Base-by-base conservation (phyloP, 2,113 vertebrate genomes). In the Cyanocitta stelleri region DNA sequence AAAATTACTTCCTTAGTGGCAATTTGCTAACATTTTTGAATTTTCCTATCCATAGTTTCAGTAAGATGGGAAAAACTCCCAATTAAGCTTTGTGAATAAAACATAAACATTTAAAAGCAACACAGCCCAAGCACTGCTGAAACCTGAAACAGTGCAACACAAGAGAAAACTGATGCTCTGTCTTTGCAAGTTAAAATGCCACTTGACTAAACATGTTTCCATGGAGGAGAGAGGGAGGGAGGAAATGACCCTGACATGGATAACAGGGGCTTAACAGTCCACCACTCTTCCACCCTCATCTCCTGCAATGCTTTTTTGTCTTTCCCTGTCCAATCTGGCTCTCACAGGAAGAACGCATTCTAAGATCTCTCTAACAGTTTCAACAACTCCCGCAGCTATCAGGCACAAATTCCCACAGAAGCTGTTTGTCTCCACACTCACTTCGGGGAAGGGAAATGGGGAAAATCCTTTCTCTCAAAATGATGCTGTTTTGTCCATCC, bases 51-150 rank as follows among this genome's bases (percentile, higher is more conserved):
- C 35, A n/a, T 46, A 78, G 24, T 43, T 89, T 90, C 79, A 91
- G 88, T 68, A 90, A 77, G 84, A 59, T 82, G 79, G 58, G 72
- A 88, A 96, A 91, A 97, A 85, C 33, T 94, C 49, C 49, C 75
- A 90, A 68, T 95, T 97, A 94, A 90, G 62, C 81, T 94, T 95
- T 95, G 75, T 96, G 89, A 97, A 93, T 95, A 94, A 94, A 96
- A 93, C 82, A 93, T 43, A 88, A 96, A 95, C 49, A 75, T 94
- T 93, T 90, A 82, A 96, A 95, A 94, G 51, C 68, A 79, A 32
- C 20, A 39, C 68, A 88, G 3, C 27, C 74, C 43, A 67, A 96
- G 75, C 46, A 49, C 87, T 79, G 39, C 68, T 89, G 90, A 97
- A 94, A 88, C 56, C 46, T 76, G 48, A 88, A 94, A 83, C 33